These are phyloP conservation scores for Drosophila kikkawai DNA, from an alignment of 1,140 invertebrate genomes.

Conservation along the genomic window DNA sequence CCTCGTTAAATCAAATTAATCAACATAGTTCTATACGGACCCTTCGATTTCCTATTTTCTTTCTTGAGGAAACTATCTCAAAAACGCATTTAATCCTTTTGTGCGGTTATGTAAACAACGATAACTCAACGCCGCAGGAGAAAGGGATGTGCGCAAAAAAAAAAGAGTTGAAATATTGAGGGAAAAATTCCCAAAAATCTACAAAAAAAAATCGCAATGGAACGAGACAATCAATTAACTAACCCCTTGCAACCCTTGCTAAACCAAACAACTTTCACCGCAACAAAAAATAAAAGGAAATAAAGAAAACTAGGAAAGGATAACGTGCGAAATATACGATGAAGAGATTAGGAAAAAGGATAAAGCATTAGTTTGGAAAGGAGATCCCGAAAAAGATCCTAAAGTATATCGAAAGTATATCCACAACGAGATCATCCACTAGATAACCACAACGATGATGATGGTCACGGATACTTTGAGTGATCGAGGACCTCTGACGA, in stretches of 20 bases:
- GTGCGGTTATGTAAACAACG: slow-evolving; percentile 78
- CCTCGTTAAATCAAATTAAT: slow-evolving; percentile 78
- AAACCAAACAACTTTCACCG: slow-evolving; percentile 73
- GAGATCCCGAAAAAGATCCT: background rate
- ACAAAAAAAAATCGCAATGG: slow-evolving; percentile 37
- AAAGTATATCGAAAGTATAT: background rate
- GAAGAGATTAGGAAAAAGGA: slow-evolving; percentile 16
- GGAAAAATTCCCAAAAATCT: background rate
- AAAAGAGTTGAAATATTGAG: slow-evolving; percentile 79
- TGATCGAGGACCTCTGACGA: slow-evolving; percentile 26
- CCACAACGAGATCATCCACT: slow-evolving; percentile 15
- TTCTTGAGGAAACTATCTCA: slow-evolving; percentile 40
- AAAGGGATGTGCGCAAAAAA: slow-evolving; percentile 35
- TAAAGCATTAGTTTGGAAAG: background rate
- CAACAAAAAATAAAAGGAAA: slow-evolving; percentile 20
- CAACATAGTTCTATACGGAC: slow-evolving; percentile 37
- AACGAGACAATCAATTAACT: slow-evolving; percentile 69
- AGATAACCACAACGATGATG: slow-evolving; percentile 18
- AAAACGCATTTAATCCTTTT: slow-evolving; percentile 80
- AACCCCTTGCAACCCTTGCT: slow-evolving; percentile 35
- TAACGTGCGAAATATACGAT: slow-evolving; percentile 66
- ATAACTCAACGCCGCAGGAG: slow-evolving; percentile 49
- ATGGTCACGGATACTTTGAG: slow-evolving; percentile 50
- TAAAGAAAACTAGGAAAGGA: slow-evolving; percentile 20
- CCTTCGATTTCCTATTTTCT: slow-evolving; percentile 1